Base-by-base conservation (phyloP, 2,797 vertebrate genomes). In the Aphelocoma californica region DNA sequence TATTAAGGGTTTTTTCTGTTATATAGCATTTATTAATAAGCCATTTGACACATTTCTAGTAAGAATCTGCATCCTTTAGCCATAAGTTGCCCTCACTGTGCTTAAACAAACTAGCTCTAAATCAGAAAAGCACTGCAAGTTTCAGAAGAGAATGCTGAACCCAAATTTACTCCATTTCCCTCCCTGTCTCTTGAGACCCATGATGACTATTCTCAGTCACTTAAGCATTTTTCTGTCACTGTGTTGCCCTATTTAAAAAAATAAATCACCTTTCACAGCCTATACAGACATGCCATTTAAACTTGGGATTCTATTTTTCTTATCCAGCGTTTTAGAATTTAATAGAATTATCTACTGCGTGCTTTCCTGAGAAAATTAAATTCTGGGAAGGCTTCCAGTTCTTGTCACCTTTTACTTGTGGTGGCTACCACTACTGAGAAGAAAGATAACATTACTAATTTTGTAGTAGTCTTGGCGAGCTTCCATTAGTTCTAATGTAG, bases 311-410 rank as follows among this genome's bases (percentile, higher is more conserved):
- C 29, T 81, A 40, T 81, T 94, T 90, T 96, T 44, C 51, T 72
- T 91, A 90, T 77, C 81, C 81, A 90, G 4, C 3, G 0, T 87
- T 96, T 81, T 88, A 44, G 34, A 40, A 83, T 87, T 31, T 89
- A 94, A 87, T 95, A 69, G 32, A 74, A 95, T 95, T 96, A 92
- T 95, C 61, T 66, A 20, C 45, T 84, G 71, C 85, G 67, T 67
- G 60, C 81, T 77, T 83, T 94, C n/a, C 42, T 31, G 17, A 92
- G 86, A 62, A 94, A 62, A 94, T 92, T 28, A 83, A 97, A 67
- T 72, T 94, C 90, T 94, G 60, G 67, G 89, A 88, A 93, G 78
- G 32, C 10, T 86, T 95, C 61, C 89, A 97, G 36, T 58, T 93
- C 38, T 83, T 1, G 0, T 77, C 91, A 70, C 90, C 91, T 93